phyloP scores from a whole-genome alignment of 2,113 vertebrate species.

The Malurus melanocephalus region DNA sequence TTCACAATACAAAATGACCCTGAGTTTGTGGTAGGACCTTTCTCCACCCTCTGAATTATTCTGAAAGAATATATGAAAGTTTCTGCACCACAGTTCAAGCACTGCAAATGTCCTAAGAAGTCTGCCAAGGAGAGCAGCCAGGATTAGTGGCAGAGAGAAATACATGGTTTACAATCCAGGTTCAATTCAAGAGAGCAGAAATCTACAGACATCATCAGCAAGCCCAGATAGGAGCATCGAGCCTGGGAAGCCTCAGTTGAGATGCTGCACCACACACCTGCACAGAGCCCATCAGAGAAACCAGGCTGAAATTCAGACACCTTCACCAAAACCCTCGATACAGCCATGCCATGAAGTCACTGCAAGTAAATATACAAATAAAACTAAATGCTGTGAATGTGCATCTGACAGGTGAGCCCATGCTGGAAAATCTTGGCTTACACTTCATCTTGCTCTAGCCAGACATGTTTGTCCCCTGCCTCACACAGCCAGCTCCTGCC shows the following conservation, averaged over 20 bases:
- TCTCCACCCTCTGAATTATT: accelerated
- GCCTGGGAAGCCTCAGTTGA: background rate
- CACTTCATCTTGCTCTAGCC: background rate
- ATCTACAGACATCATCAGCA: background rate
- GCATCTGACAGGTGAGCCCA: accelerated
- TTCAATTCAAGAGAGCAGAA: background rate
- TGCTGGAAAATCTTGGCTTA: accelerated
- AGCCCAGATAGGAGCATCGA: background rate
- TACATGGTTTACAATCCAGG: accelerated
- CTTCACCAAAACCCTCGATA: background rate
- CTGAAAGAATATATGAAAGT: background rate
- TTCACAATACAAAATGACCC: accelerated
- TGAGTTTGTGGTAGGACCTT: accelerated
- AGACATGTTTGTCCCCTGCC: accelerated
- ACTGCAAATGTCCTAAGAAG: background rate
- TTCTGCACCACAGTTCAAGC: background rate
- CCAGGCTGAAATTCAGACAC: accelerated
- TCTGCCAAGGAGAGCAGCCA: background rate
- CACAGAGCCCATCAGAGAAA: background rate
- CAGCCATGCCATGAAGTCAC: accelerated
- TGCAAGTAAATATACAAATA: accelerated
- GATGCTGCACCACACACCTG: background rate
- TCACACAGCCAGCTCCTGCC: background rate
- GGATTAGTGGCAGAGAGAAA: background rate
- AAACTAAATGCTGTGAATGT: accelerated